Evolutionary conservation across 53 echinoderm and acorn worm genomes (phyloP).

Genomic region (Temnopleurus reevesii): DNA sequence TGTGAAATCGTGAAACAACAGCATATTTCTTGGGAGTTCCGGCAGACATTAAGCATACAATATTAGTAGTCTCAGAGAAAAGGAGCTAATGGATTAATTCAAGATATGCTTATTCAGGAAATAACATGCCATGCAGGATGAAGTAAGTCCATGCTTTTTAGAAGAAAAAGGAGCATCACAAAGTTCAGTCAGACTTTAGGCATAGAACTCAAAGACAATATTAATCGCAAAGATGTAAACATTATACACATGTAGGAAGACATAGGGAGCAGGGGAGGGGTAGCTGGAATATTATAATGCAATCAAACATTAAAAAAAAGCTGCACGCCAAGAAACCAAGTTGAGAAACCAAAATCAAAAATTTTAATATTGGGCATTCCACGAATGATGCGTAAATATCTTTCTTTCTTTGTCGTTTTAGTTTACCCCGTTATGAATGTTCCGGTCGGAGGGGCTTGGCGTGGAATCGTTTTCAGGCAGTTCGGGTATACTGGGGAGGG

Average conservation of each 20-base stretch:
- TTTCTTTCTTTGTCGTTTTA: not conserved
- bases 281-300: not conserved
- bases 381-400: not conserved
- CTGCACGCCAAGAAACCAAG: constrained; percentile 36
- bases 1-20: not conserved
- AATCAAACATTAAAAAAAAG: constrained; percentile 2
- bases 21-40: not conserved
- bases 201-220: not conserved
- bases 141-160: not conserved
- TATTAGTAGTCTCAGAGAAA: not conserved
- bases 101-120: not conserved
- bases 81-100: not conserved
- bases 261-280: not conserved
- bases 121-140: not conserved
- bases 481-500: constrained; percentile 78
- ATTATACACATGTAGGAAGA: not conserved
- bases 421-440: constrained; percentile 15
- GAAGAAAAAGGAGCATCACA: not conserved
- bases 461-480: constrained; percentile 82
- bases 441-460: constrained; percentile 22
- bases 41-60: not conserved
- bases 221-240: not conserved
- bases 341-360: constrained; percentile 6
- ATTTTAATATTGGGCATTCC: constrained; percentile 22
- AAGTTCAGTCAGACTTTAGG: not conserved